Base-by-base conservation (phyloP, 1,140 invertebrate genomes). In the Aphelenchoides fujianensis region DNA sequence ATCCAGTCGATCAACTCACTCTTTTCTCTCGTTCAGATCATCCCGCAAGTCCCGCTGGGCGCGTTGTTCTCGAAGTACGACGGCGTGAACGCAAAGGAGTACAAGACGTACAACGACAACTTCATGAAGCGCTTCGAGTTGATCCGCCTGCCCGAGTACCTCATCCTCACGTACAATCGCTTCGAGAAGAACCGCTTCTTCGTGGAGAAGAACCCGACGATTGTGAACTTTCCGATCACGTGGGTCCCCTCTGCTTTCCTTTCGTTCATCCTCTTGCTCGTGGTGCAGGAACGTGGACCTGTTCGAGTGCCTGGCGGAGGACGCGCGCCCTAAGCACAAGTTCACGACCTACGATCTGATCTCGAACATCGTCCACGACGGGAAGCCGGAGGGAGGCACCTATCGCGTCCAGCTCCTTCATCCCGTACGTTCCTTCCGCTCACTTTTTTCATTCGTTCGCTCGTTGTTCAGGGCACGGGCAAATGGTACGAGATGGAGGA, bases 171-270 rank as follows among this genome's bases (percentile, higher is more conserved):
- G 77, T 95, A 98, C 55, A 86, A 91, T 88, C 89, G 97, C 76
- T 98, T 99, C 85, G 97, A 94, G 1, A 98, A 95, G 86, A 99
- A 98, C 85, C 96, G 94, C 32, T 98, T 98, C 86, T 97, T 96
- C 82, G 89, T 95, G 12, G 97, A 99, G 84, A 99, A 99, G 86
- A 99, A 99, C 89, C 94, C 94, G 7, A 98, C 97, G 0, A 98
- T 99, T 84, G 95, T 99, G 0, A 99, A 98, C 86, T 99, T 99
- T 85, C 95, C 96, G 3, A 93, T 98, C 52, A 95, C 93, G 92
- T 95, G 87, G 90, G 91, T 90, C 52, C 12, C 55, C 12, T 9
- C 69, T 5, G 74, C 68, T 16, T 2, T 69, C 30, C 23, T 0
- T 16, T 31, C 34, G 12, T 48, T 63, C n/a, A 0, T 37, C 52